phyloP scores from a whole-genome alignment of 2,113 vertebrate species.

The Oreochromis tanganicae region DNA sequence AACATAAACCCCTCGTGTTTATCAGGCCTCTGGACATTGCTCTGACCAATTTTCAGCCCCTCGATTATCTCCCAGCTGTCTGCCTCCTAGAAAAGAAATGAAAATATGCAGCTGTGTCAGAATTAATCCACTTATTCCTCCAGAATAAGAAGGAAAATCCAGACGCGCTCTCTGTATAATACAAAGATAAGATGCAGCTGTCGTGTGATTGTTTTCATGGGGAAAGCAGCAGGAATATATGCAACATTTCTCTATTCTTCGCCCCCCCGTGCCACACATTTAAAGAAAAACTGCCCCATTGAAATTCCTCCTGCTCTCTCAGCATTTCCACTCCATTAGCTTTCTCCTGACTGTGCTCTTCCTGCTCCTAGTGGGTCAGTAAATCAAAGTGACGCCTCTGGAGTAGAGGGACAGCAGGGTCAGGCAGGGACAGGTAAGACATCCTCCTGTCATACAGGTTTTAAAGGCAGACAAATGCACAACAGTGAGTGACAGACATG shows the following conservation, averaged over 20 bases:
- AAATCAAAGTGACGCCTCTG: constrained; percentile 47
- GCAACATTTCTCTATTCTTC: not conserved
- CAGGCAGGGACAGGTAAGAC: constrained; percentile 33
- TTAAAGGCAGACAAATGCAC: not conserved
- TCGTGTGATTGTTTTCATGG: not conserved
- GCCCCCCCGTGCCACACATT: not conserved
- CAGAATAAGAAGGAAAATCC: not conserved
- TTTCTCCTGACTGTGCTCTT: constrained; percentile 54
- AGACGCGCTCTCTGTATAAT: not conserved
- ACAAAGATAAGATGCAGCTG: not conserved
- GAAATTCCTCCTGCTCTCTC: constrained; percentile 34
- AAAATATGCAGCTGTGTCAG: constrained; percentile 1
- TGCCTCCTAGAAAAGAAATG: constrained; percentile 77
- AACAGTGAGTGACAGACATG: not conserved
- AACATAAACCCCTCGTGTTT: constrained; percentile 98
- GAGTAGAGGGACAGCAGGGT: constrained; percentile 7
- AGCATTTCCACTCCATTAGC: constrained; percentile 61
- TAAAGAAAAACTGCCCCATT: constrained; percentile 20
- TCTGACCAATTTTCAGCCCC: constrained; percentile 96
- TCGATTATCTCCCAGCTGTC: constrained; percentile 99
- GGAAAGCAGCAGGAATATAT: not conserved
- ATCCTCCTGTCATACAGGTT: not conserved
- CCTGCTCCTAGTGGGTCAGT: constrained; percentile 30
- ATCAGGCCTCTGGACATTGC: constrained; percentile 93
- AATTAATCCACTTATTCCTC: not conserved